These are phyloP conservation scores for Luperina nickerlii DNA, from an alignment of 2,888 invertebrate species.

Conservation along the genomic window DNA sequence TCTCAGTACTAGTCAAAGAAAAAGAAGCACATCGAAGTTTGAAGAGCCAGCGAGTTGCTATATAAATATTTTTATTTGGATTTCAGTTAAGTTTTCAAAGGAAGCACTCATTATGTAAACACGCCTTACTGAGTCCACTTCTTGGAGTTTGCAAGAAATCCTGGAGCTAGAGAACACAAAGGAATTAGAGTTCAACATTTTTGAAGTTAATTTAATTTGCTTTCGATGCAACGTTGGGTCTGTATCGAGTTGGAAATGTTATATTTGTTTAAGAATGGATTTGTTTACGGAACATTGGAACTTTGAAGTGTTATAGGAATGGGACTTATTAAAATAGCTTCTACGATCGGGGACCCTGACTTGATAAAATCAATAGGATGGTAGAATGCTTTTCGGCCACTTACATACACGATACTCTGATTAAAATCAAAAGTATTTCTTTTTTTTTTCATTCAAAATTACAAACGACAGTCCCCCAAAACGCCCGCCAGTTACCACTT, in stretches of 20 bases:
- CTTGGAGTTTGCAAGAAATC: conserved; percentile 39
- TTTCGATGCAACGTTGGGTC: conserved; percentile 14
- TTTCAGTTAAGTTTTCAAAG: conserved; percentile 50
- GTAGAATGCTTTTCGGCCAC: background rate
- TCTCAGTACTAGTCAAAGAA: background rate
- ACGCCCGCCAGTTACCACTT: background rate
- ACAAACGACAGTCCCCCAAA: background rate
- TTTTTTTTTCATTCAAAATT: background rate
- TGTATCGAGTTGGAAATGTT: background rate
- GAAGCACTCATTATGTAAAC: conserved; percentile 61
- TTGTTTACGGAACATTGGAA: background rate
- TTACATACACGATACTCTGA: background rate
- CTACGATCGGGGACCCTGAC: too few species aligned
- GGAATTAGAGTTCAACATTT: conserved; percentile 48
- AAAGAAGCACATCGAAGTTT: conserved; percentile 16
- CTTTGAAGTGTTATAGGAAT: background rate
- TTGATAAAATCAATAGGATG: background rate
- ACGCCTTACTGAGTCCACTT: conserved; percentile 53
- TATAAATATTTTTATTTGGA: conserved; percentile 63
- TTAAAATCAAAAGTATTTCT: background rate
- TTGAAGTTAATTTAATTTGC: conserved; percentile 31
- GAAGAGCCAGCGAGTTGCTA: conserved; percentile 17
- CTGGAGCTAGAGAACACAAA: conserved; percentile 37
- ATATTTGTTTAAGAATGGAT: conserved; percentile 10
- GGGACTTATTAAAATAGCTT: background rate